Evolutionary conservation across 2,797 vertebrate species (phyloP), one percentile per base, ranked within the genome.

Genomic region (Chiloscyllium punctatum): DNA sequence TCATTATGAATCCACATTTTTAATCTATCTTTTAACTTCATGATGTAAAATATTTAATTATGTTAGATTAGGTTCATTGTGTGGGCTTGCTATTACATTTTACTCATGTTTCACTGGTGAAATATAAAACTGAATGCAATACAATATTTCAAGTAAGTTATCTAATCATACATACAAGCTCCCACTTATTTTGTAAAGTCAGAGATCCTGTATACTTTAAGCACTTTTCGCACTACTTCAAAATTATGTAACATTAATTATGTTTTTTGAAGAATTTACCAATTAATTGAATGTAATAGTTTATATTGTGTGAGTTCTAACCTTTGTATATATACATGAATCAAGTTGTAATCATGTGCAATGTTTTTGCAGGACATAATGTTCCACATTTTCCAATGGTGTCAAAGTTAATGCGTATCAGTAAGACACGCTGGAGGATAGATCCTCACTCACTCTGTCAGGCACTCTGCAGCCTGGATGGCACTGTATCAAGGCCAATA

Each of bases 371-470:
- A 30, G 69, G 37, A 94, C 69, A 74, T 51, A 9, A 42, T 94
- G 91, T 94, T 94, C n/a, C 1, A 48, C 79, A 94, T 27, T 53
- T 88, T 53, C 25, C 53, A 95, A 96, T 96, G 96, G 0, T 69
- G 88, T 5, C 88, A 88, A 95, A 42, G 82, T 51, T 92, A 92
- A 68, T 96, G 97, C 96, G 97, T 96, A 95, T 96, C 95, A 18
- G 97, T 82, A 96, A 99, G 97, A 96, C 98, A 98, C 0, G 97
- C 96, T 0, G 98, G 98, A 23, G 97, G 97, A 97, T 99, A 99
- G 96, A 99, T 98, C 97, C 99, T 99, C 97, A 99, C 98, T 0
- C 98, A 99, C 97, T 99, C 98, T 99, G 99, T 99, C 99, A 99
- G 96, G 99, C 98, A 96, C 99, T 99, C 99, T 96, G 98, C 98